Conservation (phyloP, 2,888 invertebrate species). For the Dastarcus helophoroides region DNA sequence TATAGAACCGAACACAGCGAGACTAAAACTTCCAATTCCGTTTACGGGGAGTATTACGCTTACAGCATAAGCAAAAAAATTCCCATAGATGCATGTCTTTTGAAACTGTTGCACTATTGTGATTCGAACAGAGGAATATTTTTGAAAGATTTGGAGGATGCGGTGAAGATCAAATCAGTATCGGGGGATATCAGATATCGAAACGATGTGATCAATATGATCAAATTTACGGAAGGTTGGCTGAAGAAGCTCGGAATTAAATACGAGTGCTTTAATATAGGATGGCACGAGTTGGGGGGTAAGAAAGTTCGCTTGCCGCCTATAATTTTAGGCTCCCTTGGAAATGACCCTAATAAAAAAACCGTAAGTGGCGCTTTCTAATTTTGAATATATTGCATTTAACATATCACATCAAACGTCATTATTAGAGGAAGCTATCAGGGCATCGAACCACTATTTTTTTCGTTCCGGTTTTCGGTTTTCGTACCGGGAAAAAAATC, state of each 20-base stretch:
- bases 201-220: slow-evolving; percentile 28
- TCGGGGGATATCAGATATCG: slow-evolving; percentile 27
- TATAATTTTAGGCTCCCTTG: slow-evolving; percentile 32
- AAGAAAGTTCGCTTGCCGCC: slow-evolving; percentile 31
- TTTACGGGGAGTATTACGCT: slow-evolving; percentile 32
- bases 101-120: slow-evolving; percentile 33
- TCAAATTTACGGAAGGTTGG: slow-evolving; percentile 32
- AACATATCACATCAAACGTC: too few relatives aligned
- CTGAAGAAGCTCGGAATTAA: slow-evolving; percentile 33
- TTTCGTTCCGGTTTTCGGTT: too few relatives aligned
- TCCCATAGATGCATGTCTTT: slow-evolving; percentile 29
- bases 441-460: too few relatives aligned
- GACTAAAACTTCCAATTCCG: slow-evolving; percentile 31
- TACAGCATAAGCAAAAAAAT: slow-evolving; percentile 26
- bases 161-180: slow-evolving; percentile 32
- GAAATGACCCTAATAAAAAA: slow-evolving; percentile 28
- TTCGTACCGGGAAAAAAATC: too few relatives aligned
- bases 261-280: slow-evolving; percentile 34
- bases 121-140: slow-evolving; percentile 30
- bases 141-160: slow-evolving; percentile 28
- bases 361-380: too few relatives aligned
- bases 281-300: slow-evolving; percentile 26
- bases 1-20: slow-evolving; percentile 35
- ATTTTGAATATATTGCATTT: slow-evolving; percentile 1
- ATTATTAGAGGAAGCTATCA: too few relatives aligned